These are phyloP conservation scores for Oreortyx pictus DNA, from an alignment of 2,797 vertebrate genomes.

Conservation along the genomic window DNA sequence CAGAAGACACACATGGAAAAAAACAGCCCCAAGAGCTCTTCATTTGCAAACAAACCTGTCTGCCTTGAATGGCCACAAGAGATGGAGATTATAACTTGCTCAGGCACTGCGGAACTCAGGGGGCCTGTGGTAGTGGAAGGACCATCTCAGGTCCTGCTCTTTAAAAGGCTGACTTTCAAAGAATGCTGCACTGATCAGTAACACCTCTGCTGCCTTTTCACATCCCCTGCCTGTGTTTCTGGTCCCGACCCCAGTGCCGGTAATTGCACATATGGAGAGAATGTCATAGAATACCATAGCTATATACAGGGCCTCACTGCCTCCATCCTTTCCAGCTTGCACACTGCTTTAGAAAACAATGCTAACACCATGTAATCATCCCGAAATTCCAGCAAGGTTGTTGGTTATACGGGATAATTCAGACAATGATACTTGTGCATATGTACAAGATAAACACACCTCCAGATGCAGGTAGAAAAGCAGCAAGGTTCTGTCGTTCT, in stretches of 20 bases:
- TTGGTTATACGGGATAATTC: not conserved
- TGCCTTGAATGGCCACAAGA: not conserved
- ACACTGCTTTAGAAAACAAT: not conserved
- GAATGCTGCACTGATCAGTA: not conserved
- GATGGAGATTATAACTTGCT: not conserved
- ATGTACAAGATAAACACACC: not conserved
- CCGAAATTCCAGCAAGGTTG: not conserved
- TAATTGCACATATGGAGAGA: not conserved
- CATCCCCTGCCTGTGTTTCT: not conserved
- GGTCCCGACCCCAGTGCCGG: rapidly evolving
- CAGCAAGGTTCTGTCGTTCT: not conserved
- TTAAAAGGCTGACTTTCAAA: not conserved
- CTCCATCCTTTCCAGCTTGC: not conserved
- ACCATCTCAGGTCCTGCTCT: not conserved
- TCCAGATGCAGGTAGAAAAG: not conserved
- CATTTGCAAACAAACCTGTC: not conserved
- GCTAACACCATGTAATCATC: not conserved
- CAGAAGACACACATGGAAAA: not conserved
- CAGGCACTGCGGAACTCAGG: too few relatives aligned
- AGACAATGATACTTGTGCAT: not conserved
- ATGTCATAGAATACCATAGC: not conserved
- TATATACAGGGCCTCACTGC: not conserved
- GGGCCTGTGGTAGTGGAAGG: not conserved
- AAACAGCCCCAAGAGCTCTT: not conserved
- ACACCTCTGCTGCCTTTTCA: not conserved